Percentiles rank a stretch among this genome's conserved stretches.
These are phyloP conservation scores for Dasypogon diadema DNA, from an alignment of 2,888 invertebrate genomes.

Conservation along the genomic window DNA sequence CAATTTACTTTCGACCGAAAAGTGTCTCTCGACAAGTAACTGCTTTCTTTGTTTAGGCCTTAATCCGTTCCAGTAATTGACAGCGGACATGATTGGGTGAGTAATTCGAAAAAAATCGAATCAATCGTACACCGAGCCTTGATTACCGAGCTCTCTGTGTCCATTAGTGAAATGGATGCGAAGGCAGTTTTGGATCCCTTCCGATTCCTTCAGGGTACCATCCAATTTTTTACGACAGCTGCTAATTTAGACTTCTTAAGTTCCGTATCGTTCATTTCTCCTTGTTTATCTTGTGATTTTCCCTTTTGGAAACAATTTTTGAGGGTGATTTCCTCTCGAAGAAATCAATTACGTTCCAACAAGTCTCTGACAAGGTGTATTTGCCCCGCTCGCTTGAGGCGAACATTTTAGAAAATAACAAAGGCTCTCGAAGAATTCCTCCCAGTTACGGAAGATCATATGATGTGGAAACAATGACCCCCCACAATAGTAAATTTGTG, in stretches of 20 bases:
- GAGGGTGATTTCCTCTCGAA: constrained; percentile 20
- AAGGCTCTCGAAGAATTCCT: background rate
- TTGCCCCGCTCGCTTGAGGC: background rate
- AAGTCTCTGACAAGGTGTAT: constrained; percentile 25
- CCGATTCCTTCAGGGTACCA: background rate
- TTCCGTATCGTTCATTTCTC: background rate
- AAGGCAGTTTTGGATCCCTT: background rate
- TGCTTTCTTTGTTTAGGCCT: background rate
- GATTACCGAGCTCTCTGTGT: background rate
- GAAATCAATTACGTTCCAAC: constrained; percentile 26
- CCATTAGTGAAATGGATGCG: constrained; percentile 5
- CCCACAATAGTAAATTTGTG: constrained; percentile 10
- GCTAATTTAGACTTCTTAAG: constrained; percentile 14
- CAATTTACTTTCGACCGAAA: constrained; percentile 29
- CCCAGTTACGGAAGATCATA: constrained; percentile 7
- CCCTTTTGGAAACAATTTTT: background rate
- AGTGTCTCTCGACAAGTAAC: constrained; percentile 19
- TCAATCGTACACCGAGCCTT: background rate
- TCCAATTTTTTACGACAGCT: background rate
- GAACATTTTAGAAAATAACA: background rate
- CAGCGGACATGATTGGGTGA: background rate
- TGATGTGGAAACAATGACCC: constrained; percentile 23
- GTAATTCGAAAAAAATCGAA: constrained; percentile 16
- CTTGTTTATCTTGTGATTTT: constrained; percentile 24
- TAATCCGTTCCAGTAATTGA: background rate